A percentile compares a stretch with the other conserved stretches of the same genome.
Evolutionary conservation across 30 jellyfish, hydroid and myxozoan species (phyloP).

Genomic region (Cassiopea xamachana): DNA sequence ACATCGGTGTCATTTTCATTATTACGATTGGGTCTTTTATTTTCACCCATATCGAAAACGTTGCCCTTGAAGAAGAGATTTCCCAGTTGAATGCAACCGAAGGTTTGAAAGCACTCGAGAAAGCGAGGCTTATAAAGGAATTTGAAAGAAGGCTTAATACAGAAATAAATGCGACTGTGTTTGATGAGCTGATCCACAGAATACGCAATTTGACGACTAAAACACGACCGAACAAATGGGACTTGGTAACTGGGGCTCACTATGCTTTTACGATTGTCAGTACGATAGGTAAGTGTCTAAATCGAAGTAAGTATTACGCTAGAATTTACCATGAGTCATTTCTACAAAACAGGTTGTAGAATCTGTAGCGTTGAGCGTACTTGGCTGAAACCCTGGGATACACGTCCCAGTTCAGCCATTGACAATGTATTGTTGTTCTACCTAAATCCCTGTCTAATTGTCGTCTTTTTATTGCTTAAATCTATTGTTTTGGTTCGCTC

Average conservation of each 20-base stretch:
- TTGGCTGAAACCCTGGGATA: too few species aligned
- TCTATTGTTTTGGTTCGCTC: too few species aligned
- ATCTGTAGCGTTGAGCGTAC: too few species aligned
- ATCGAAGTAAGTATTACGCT: too few species aligned
- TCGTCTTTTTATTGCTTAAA: too few species aligned
- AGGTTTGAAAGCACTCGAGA: neutral
- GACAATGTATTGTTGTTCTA: too few species aligned
- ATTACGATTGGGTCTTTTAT: neutral
- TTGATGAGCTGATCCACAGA: constrained; percentile 1
- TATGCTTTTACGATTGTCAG: constrained; percentile 45
- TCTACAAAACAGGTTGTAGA: too few species aligned
- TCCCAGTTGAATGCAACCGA: neutral
- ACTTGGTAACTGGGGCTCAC: constrained; percentile 19
- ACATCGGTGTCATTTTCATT: neutral
- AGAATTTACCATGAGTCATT: too few species aligned
- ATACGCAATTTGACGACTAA: constrained; percentile 11
- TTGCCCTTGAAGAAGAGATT: neutral
- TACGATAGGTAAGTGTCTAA: constrained; percentile 53
- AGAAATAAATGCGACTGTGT: neutral
- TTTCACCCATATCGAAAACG: constrained; percentile 7
- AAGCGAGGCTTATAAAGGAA: neutral
- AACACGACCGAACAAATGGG: constrained; percentile 37
- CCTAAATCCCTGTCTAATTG: too few species aligned
- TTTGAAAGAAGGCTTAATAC: neutral
- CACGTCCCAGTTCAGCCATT: too few species aligned